A percentile compares a stretch with the other conserved stretches of the same genome.
Conservation (phyloP, 1,140 invertebrate species). For the Apis cerana region DNA sequence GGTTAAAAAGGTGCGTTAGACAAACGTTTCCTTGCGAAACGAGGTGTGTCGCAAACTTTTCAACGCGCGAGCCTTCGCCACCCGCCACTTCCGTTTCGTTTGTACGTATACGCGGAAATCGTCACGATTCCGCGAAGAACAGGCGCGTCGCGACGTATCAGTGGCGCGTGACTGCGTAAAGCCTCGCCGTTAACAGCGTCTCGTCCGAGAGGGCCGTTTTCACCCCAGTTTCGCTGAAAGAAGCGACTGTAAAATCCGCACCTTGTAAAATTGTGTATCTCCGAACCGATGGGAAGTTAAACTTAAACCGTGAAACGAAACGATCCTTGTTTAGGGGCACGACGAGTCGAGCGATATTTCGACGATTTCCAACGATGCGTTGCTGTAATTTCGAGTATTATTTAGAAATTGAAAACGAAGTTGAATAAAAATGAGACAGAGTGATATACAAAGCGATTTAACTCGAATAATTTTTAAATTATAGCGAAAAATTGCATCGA, state of each 20-base stretch:
- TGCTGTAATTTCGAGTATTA: no score
- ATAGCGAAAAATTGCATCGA: not conserved
- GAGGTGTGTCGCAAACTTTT: constrained; percentile 45
- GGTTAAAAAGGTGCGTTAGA: constrained; percentile 14
- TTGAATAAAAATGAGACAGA: no score
- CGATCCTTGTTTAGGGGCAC: not conserved
- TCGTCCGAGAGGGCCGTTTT: constrained; percentile 39
- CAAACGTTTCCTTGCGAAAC: constrained; percentile 11
- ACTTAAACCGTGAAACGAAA: not conserved
- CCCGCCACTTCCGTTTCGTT: constrained; percentile 37
- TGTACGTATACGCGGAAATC: constrained; percentile 11
- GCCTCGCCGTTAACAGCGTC: constrained; percentile 67
- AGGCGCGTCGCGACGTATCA: constrained; percentile 52
- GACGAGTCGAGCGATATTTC: no score
- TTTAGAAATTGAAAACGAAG: no score
- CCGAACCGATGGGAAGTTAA: not conserved
- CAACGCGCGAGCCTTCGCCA: constrained; percentile 43
- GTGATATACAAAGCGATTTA: no score
- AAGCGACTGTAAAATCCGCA: constrained; percentile 13
- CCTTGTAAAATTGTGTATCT: constrained; percentile 42
- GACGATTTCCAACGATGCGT: no score
- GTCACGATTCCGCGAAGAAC: constrained; percentile 41
- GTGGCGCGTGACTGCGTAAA: constrained; percentile 75
- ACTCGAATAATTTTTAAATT: not conserved
- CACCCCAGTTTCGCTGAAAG: constrained; percentile 38